Percentiles rank a stretch among this genome's conserved stretches.
Evolutionary conservation across 2,797 vertebrate genomes (phyloP).

Genomic region (Anguilla obscura): DNA sequence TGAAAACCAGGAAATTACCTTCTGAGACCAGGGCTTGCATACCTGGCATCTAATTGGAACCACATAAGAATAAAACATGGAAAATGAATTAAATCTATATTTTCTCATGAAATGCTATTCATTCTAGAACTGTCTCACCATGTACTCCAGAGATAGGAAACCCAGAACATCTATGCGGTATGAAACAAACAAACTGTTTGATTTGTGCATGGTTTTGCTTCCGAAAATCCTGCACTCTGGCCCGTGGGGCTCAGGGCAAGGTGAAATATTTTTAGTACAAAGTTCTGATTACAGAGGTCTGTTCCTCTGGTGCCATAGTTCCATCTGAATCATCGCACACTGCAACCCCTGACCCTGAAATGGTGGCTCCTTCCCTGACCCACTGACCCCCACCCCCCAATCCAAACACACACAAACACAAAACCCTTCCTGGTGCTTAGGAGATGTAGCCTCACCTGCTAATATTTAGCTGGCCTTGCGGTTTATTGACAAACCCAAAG

Average conservation of each 20-base stretch:
- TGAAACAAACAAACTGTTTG: neutral
- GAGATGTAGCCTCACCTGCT: neutral
- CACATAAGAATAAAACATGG: neutral
- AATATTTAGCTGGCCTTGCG: slow-evolving; percentile 6
- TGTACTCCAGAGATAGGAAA: neutral
- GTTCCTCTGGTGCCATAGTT: neutral
- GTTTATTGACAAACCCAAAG: slow-evolving; percentile 2
- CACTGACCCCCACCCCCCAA: neutral
- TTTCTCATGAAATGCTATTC: neutral
- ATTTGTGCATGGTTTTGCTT: neutral
- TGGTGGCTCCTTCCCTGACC: neutral
- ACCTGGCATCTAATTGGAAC: neutral
- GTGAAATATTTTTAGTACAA: neutral
- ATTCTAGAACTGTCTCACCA: neutral
- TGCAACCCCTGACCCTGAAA: neutral
- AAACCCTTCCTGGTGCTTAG: neutral
- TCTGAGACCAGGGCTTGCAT: neutral
- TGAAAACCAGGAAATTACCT: neutral
- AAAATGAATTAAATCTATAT: neutral
- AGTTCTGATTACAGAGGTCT: neutral
- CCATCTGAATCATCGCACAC: neutral
- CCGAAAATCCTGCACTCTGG: neutral
- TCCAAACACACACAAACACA: neutral
- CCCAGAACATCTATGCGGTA: neutral
- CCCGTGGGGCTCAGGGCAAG: neutral